Evolutionary conservation across 2,113 vertebrate genomes (phyloP).

Genomic region (Donacobius atricapilla): DNA sequence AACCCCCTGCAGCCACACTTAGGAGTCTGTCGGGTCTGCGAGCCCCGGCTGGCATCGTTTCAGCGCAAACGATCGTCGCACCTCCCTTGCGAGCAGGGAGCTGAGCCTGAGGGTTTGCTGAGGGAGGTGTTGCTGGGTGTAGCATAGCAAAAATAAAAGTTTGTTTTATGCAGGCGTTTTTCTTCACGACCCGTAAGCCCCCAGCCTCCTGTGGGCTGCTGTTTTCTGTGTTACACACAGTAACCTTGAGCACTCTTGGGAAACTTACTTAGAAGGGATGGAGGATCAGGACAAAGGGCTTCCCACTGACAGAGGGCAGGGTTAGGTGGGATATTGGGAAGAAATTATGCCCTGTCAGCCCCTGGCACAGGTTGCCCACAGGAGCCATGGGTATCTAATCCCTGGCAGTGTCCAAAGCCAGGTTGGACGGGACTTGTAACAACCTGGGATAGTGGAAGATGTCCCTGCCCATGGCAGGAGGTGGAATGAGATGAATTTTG

Average conservation of each 20-base stretch:
- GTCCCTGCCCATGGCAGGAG: background rate
- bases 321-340: background rate
- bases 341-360: background rate
- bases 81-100: background rate
- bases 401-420: background rate
- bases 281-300: background rate
- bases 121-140: background rate
- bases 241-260: background rate
- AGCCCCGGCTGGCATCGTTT: background rate
- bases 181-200: background rate
- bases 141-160: rapidly evolving
- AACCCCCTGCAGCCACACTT: background rate
- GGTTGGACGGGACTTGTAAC: rapidly evolving
- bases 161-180: background rate
- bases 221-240: rapidly evolving
- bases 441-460: background rate
- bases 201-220: background rate
- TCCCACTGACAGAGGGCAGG: background rate
- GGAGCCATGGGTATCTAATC: background rate
- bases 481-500: background rate
- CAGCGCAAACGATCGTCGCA: rapidly evolving
- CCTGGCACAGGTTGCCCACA: background rate
- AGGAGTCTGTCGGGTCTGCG: background rate
- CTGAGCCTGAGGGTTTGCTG: background rate
- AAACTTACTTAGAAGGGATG: background rate